Evolutionary conservation across 30 jellyfish, hydroid and myxozoan species (phyloP), one percentile per base, ranked within the genome.

Genomic region (Hydra vulgaris): DNA sequence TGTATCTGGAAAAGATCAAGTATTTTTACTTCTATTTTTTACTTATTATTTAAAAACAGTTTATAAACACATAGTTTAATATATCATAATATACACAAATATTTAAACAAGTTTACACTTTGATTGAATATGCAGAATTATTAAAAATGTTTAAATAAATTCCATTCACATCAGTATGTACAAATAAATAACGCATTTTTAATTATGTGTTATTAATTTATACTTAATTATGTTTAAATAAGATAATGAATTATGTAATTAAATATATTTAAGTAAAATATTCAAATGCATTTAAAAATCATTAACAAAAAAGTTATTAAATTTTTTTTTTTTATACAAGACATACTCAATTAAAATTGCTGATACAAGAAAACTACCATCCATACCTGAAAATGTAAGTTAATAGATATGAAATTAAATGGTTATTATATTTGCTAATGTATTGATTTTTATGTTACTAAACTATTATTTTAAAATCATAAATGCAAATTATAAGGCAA

Each of bases 371-470:
- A 91, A 91, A 84, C 88, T 91, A 26, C 98, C 98, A 22, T 76
- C 98, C 52, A 91, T 91, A 53, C 98, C 98, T 8, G 98, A 86
- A 71, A 91, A 87, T 83, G 98, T 91, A 76, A 70, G 95, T 77
- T 24, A 21, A 15, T 21, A 15, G n/a, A n/a, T 7, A 17, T n/a
- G 17, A 17, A 56, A 16, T 17, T 74, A 23, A 40, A 40, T 73
- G n/a, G 16, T 71, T 21, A 71, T 20, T 56, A 17, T 71, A 21
- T 15, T n/a, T n/a, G n/a, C n/a, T n/a, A n/a, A n/a, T n/a, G n/a
- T n/a, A n/a, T n/a, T n/a, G n/a, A n/a, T n/a, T n/a, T n/a, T n/a
- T n/a, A n/a, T n/a, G n/a, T n/a, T n/a, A n/a, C n/a, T n/a, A n/a
- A n/a, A n/a, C n/a, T n/a, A n/a, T n/a, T n/a, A n/a, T n/a, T n/a